Conservation (phyloP, 2,797 vertebrate species). For the Enteromius unitaeniatus region DNA sequence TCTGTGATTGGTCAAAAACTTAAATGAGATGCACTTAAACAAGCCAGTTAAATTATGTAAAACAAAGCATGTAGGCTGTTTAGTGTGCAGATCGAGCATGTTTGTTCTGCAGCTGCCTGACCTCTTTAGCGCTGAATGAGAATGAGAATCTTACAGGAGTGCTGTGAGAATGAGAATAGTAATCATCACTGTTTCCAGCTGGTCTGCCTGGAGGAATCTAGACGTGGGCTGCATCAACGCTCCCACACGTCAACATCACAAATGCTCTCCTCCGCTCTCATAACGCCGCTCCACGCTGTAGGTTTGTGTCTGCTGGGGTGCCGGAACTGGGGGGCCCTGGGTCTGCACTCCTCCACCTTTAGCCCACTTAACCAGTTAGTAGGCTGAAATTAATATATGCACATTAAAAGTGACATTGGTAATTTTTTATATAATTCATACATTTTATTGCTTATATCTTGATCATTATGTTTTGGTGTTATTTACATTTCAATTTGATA, state of each 20-base stretch:
- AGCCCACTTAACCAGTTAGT: neutral
- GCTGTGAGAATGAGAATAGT: slow-evolving; percentile 49
- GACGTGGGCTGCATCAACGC: slow-evolving; percentile 38
- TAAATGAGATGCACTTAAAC: neutral
- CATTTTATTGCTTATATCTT: neutral
- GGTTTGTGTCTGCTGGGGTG: slow-evolving; percentile 3
- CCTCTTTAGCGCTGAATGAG: slow-evolving; percentile 19
- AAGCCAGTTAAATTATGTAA: neutral
- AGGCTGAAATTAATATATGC: neutral
- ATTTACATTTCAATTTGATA: neutral
- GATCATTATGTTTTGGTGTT: neutral
- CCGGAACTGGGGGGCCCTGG: neutral
- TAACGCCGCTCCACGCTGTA: neutral
- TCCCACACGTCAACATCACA: slow-evolving; percentile 39
- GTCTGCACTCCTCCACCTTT: neutral
- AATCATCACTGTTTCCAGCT: slow-evolving; percentile 64
- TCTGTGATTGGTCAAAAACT: neutral
- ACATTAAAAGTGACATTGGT: neutral
- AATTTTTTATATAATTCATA: neutral
- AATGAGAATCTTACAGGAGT: slow-evolving; percentile 19
- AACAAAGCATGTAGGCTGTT: neutral
- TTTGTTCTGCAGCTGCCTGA: slow-evolving; percentile 18
- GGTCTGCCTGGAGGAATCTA: slow-evolving; percentile 49
- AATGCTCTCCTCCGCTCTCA: slow-evolving; percentile 16
- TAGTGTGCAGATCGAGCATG: slow-evolving; percentile 20